Evolutionary conservation across 2,797 vertebrate species (phyloP).

Genomic region (Squalus acanthias): DNA sequence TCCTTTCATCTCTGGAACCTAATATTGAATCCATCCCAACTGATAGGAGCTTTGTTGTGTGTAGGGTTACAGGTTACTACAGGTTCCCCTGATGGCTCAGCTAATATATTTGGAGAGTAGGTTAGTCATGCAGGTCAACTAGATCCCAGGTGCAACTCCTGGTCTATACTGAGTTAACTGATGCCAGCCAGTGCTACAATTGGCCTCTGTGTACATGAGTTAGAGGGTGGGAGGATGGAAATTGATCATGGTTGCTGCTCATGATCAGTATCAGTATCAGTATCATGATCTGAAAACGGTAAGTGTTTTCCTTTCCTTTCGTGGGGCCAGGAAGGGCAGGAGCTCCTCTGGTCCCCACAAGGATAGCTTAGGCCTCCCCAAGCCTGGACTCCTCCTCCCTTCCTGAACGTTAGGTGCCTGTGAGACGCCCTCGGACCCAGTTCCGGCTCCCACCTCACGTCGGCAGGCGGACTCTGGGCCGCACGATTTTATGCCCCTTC

Average conservation of each 20-base stretch:
- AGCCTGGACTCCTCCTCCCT: too few relatives aligned
- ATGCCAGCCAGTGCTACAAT: not conserved
- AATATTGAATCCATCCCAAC: too few relatives aligned
- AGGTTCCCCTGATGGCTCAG: not conserved
- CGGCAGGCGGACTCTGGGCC: too few relatives aligned
- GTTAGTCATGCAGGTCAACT: too few relatives aligned
- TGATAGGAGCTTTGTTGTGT: not conserved
- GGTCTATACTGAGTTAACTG: not conserved
- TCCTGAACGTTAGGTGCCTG: too few relatives aligned
- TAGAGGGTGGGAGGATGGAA: not conserved
- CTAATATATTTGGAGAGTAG: not conserved
- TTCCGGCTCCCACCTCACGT: too few relatives aligned
- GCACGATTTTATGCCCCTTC: too few relatives aligned
- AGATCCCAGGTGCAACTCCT: not conserved
- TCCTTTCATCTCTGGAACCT: not conserved
- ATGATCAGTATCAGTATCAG: not conserved
- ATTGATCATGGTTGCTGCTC: not conserved
- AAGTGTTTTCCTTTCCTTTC: not conserved
- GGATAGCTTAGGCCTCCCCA: not conserved
- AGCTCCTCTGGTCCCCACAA: not conserved
- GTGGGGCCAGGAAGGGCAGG: not conserved
- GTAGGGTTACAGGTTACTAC: not conserved
- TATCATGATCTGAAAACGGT: not conserved
- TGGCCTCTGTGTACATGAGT: not conserved
- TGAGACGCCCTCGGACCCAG: too few relatives aligned